These are phyloP conservation scores for Tetragnatha montana DNA, from an alignment of 2,888 invertebrate genomes.

Conservation along the genomic window DNA sequence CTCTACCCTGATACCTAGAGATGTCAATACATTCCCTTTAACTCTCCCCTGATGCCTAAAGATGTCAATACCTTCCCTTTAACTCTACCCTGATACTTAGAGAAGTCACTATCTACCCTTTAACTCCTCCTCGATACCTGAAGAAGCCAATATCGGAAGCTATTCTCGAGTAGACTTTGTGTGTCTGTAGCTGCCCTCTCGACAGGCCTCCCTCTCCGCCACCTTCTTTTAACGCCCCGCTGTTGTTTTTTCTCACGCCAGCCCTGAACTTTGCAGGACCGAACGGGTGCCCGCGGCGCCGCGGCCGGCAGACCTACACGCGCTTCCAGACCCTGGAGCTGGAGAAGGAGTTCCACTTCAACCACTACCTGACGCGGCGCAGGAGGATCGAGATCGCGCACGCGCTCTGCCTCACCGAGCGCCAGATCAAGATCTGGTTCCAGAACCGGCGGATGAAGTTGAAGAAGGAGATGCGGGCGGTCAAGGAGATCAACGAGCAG, in stretches of 20 bases:
- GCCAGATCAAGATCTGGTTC: slow-evolving; percentile 95
- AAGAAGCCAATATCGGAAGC: too few relatives aligned
- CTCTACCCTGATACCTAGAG: too few relatives aligned
- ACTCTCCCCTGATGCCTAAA: too few relatives aligned
- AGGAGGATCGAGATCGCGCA: slow-evolving; percentile 98
- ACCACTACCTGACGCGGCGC: slow-evolving; percentile 96
- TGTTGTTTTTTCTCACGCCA: slow-evolving; percentile 62
- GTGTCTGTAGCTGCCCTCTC: too few relatives aligned
- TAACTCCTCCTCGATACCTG: too few relatives aligned
- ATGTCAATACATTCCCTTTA: too few relatives aligned
- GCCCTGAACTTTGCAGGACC: slow-evolving; percentile 82
- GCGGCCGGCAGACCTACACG: slow-evolving; percentile 98
- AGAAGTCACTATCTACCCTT: too few relatives aligned
- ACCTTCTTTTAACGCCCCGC: not conserved
- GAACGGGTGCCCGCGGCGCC: slow-evolving; percentile 93
- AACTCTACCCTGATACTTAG: too few relatives aligned
- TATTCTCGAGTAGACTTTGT: too few relatives aligned
- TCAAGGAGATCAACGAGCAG: slow-evolving; percentile 82
- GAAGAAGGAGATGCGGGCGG: slow-evolving; percentile 95
- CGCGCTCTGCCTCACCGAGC: slow-evolving; percentile 94
- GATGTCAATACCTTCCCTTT: too few relatives aligned
- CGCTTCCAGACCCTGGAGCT: slow-evolving; percentile 97
- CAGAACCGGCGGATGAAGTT: slow-evolving; percentile 97
- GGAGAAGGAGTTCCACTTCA: slow-evolving; percentile 98
- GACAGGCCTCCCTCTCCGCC: too few relatives aligned